Evolutionary conservation across 2,797 vertebrate species (phyloP), one percentile per base, ranked within the genome.

Genomic region (Gambusia yucatana): DNA sequence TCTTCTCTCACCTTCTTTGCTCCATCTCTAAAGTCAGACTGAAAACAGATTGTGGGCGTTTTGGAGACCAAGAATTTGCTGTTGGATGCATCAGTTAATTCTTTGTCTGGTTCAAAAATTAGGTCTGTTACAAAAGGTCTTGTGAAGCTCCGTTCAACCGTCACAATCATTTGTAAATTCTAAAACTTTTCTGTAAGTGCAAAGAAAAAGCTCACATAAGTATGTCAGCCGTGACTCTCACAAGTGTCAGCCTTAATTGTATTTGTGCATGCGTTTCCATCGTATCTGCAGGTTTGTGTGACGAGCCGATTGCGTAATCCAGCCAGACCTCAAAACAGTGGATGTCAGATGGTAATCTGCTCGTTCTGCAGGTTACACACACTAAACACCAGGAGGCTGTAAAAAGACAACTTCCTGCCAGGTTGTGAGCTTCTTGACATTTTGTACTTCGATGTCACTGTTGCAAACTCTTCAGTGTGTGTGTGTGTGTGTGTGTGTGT

Each of bases 341-440:
- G 73, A 87, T 87, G 86, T 91, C 88, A 91, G 88, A 87, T 92
- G 89, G 88, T 87, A 90, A 92, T 95, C 92, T 92, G 87, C 87
- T 76, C 79, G 84, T 89, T 90, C 86, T 83, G 88, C 90, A 93
- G 92, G 93, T 93, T 92, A 88, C 82, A 72, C 72, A 87, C 83
- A 87, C 78, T 88, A 80, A 92, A 83, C 81, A 77, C 83, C 52
- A 25, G 75, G 71, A 80, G 84, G 81, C 78, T 87, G 89, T 91
- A 81, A 44, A 76, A 77, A 87, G 89, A 93, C 86, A 90, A 92
- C 84, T 77, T 46, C 67, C 67, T 16, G 77, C 46, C 70, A 76
- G 77, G 72, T 78, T 83, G 76, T 77, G 39, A 30, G 28, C 41
- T 79, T 52, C 48, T 79, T 41, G 36, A 39, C 44, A 61, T 75